Evolutionary conservation across 1,140 invertebrate genomes (phyloP).

Genomic region (Stegodyphus dumicola): DNA sequence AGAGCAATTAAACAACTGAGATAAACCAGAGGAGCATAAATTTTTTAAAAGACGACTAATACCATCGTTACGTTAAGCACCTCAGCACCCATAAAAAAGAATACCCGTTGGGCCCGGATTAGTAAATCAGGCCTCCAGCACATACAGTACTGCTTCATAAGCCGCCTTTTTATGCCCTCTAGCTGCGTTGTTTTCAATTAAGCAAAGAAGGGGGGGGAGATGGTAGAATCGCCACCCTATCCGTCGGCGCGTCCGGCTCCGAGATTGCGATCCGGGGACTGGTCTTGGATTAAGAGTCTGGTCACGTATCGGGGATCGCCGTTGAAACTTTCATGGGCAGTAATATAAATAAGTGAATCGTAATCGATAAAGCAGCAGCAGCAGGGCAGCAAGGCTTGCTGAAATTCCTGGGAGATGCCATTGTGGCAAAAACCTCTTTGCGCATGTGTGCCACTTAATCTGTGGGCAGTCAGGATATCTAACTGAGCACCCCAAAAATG

Average conservation of each 20-base stretch:
- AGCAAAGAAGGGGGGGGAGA: slow-evolving; percentile 3
- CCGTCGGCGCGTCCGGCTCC: slow-evolving; percentile 28
- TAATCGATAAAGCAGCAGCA: slow-evolving; percentile 30
- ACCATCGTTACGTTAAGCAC: slow-evolving; percentile 19
- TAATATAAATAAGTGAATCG: slow-evolving; percentile 56
- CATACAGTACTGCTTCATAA: not conserved
- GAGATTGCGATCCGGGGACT: slow-evolving; percentile 18
- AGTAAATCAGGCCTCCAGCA: slow-evolving; percentile 46
- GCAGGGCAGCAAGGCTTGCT: too few species aligned
- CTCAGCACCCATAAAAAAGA: slow-evolving; percentile 15
- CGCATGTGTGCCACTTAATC: too few species aligned
- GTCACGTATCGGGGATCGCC: slow-evolving; percentile 48
- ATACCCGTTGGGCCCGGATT: slow-evolving; percentile 22
- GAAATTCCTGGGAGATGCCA: too few species aligned
- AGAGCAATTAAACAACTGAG: not conserved
- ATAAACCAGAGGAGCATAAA: not conserved
- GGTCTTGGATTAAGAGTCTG: slow-evolving; percentile 33
- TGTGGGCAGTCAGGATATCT: too few species aligned
- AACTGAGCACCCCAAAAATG: too few species aligned
- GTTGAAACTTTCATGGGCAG: slow-evolving; percentile 52
- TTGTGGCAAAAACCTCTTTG: too few species aligned
- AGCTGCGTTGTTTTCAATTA: slow-evolving; percentile 52
- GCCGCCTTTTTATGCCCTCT: slow-evolving; percentile 12
- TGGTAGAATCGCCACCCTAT: slow-evolving; percentile 18
- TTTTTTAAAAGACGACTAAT: slow-evolving; percentile 35